A percentile compares a stretch with the other conserved stretches of the same genome.
Evolutionary conservation across 1,140 invertebrate genomes (phyloP).

Genomic region (Macrocentrus cingulum): DNA sequence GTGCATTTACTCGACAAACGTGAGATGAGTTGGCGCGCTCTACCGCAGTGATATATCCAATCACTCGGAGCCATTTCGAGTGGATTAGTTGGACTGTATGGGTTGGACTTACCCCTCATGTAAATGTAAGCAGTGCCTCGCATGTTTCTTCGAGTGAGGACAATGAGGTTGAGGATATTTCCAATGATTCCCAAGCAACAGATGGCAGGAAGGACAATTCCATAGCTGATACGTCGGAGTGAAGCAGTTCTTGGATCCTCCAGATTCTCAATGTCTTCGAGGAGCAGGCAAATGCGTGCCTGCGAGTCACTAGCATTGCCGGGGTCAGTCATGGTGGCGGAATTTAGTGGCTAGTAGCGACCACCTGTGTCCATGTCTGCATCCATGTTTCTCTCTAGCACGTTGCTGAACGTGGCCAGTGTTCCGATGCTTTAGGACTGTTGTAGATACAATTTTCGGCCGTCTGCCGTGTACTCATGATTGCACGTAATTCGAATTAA

Average conservation of each 20-base stretch:
- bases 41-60: too few species aligned
- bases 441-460: too few species aligned
- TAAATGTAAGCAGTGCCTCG: constrained; percentile 77
- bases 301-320: constrained; percentile 37
- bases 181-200: constrained; percentile 73
- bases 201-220: constrained; percentile 69
- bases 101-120: constrained; percentile 72
- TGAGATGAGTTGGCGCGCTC: too few species aligned
- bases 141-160: constrained; percentile 74
- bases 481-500: too few species aligned
- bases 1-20: too few species aligned
- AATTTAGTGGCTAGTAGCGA: neutral
- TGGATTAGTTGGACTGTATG: too few species aligned
- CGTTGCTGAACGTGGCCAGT: neutral
- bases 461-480: too few species aligned
- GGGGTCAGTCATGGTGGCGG: constrained; percentile 37
- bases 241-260: constrained; percentile 65
- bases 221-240: constrained; percentile 70
- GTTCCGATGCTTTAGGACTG: too few species aligned
- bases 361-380: neutral
- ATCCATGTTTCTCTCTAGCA: too few species aligned
- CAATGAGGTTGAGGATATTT: constrained; percentile 73
- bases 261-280: constrained; percentile 35
- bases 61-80: too few species aligned
- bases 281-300: constrained; percentile 38